These are phyloP conservation scores for Smutsia gigantea DNA, from an alignment of 2,797 vertebrate genomes.

Conservation along the genomic window DNA sequence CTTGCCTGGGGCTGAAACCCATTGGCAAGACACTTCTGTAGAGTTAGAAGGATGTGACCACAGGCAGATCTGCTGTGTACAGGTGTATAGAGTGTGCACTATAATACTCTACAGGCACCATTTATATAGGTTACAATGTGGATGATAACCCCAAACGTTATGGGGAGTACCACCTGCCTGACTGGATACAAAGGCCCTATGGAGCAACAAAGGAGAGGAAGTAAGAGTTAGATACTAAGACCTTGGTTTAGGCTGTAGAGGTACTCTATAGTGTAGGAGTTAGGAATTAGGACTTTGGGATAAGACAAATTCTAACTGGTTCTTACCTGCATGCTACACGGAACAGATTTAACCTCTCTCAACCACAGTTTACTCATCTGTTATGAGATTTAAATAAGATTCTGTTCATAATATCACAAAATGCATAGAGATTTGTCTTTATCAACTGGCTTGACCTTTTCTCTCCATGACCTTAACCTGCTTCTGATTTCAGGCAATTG, in stretches of 20 bases:
- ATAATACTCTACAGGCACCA: neutral
- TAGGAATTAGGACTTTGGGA: neutral
- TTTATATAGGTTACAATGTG: neutral
- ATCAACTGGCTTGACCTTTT: neutral
- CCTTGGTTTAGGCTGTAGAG: neutral
- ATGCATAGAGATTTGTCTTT: neutral
- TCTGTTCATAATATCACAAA: neutral
- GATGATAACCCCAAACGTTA: neutral
- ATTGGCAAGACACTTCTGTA: neutral
- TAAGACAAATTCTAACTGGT: neutral
- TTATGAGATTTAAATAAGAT: neutral
- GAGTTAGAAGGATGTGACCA: neutral
- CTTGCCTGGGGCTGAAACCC: too few relatives aligned
- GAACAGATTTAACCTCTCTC: neutral
- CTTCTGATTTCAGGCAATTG: slow-evolving; percentile 1
- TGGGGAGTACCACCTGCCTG: neutral
- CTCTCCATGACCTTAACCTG: neutral
- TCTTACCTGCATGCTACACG: neutral
- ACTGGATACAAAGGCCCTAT: neutral
- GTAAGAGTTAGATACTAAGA: neutral
- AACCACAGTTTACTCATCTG: neutral
- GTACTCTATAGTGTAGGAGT: neutral
- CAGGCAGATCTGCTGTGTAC: neutral
- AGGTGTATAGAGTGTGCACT: neutral
- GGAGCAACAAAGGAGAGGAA: neutral